Base-by-base conservation (phyloP, 2,888 invertebrate genomes). In the Drosophila borealis region DNA sequence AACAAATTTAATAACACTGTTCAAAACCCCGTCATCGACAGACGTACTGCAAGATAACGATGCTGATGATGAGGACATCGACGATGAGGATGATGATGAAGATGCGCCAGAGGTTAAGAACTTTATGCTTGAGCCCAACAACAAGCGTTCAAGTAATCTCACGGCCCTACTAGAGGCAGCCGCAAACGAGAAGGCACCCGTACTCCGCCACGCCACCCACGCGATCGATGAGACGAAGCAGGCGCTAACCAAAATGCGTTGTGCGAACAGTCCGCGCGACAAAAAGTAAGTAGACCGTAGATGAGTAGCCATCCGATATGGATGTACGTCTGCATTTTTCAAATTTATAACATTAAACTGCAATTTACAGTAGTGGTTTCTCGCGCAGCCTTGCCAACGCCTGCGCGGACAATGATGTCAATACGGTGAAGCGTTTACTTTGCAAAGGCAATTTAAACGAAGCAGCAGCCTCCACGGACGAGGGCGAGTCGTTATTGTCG, bases 201-300 rank as follows among this genome's bases (percentile, higher is more conserved):
- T 92, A 53, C 81, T 93, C 66, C 90, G 92, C 48, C 92, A 92
- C 82, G 93, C 93, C 64, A 92, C 98, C 89, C 97, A 98, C 93
- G 98, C 98, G 79, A 95, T 99, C 90, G 98, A 98, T 94, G 98
- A 98, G 93, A 98, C 98, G 66, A 98, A 98, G 75, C 98, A 98
- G 87, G 98, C 98, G 63, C 94, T 99, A 80, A 98, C 98, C 83
- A 96, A 98, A 92, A 98, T 98, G 98, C 96, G 98, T 90, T 96
- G 96, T 92, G 98, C 98, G 93, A 97, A 96, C 91, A 92, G 91
- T 75, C 95, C 95, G 72, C 94, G 95, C 72, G 94, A 95, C 81
- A 94, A 93, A 89, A 93, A 92, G 91, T 93, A 91, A 91, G 93
- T 93, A 41, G 21, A 17, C 13, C 19, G 9, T 34, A 42, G 41